These are phyloP conservation scores for Mythimna pallens DNA, from an alignment of 2,888 invertebrate species.

Conservation along the genomic window DNA sequence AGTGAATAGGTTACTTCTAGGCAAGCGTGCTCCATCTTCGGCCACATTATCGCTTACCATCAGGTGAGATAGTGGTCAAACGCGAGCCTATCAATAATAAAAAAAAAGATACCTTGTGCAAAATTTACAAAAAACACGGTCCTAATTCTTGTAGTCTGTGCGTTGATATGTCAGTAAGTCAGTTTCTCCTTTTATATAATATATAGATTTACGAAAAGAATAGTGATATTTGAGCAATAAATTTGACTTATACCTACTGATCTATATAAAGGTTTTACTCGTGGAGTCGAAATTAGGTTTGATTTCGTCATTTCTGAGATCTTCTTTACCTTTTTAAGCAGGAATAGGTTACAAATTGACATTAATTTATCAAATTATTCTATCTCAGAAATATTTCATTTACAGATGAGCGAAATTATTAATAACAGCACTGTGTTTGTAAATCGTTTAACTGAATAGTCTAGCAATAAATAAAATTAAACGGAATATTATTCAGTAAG, in stretches of 20 bases:
- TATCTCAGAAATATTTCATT: slow-evolving; percentile 49
- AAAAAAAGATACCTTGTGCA: no score
- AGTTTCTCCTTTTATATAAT: no score
- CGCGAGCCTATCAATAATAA: no score
- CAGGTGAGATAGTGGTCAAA: no score
- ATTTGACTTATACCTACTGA: slow-evolving; percentile 5
- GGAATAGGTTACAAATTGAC: slow-evolving; percentile 32
- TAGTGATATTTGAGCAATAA: slow-evolving; percentile 12
- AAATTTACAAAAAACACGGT: no score
- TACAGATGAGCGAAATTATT: slow-evolving; percentile 50
- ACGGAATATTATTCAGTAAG: slow-evolving; percentile 72
- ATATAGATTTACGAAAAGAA: slow-evolving; percentile 10
- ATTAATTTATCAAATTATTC: slow-evolving; percentile 41
- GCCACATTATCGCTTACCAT: no score
- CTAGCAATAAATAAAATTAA: slow-evolving; percentile 74
- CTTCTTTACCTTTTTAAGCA: slow-evolving; percentile 30
- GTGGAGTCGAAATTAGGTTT: slow-evolving; percentile 20
- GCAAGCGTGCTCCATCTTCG: no score
- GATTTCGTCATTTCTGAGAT: slow-evolving; percentile 28
- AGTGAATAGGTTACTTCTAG: no score
- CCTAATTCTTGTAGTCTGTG: no score
- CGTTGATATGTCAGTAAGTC: no score
- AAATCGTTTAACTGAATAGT: slow-evolving; percentile 53
- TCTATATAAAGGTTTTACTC: slow-evolving; percentile 13
- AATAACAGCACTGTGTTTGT: slow-evolving; percentile 53